Evolutionary conservation across 1,140 invertebrate genomes (phyloP).

Genomic region (Pogonomyrmex californicus): DNA sequence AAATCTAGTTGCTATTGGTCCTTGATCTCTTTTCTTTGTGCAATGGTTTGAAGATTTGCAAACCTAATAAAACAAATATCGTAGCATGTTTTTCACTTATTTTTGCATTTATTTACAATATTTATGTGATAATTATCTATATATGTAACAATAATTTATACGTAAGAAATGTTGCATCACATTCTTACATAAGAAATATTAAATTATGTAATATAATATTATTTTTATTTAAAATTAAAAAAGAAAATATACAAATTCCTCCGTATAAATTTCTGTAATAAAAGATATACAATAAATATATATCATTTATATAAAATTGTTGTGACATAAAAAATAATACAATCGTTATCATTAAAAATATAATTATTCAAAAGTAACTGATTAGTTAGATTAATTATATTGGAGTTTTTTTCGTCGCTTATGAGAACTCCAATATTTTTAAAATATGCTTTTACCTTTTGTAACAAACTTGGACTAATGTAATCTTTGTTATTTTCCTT

Average conservation of each 20-base stretch:
- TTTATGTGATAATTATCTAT: slow-evolving; percentile 22
- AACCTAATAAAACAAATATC: not conserved
- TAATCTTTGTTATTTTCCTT: not conserved
- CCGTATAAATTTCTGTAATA: not conserved
- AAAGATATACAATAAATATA: not conserved
- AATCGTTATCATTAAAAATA: not conserved
- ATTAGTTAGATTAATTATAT: not conserved
- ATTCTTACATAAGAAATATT: no score
- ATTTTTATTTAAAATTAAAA: no score
- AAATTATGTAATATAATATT: no score
- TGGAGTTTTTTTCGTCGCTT: not conserved
- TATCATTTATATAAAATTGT: not conserved
- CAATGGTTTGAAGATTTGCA: not conserved
- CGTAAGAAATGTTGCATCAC: not conserved
- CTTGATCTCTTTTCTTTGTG: not conserved
- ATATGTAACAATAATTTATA: not conserved
- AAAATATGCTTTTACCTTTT: slow-evolving; percentile 36
- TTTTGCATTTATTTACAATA: not conserved
- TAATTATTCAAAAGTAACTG: not conserved
- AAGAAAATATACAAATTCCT: no score
- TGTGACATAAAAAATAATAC: not conserved
- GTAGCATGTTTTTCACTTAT: not conserved
- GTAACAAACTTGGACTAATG: not conserved
- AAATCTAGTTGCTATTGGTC: not conserved
- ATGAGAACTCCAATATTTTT: not conserved